phyloP scores from a whole-genome alignment of 1,140 invertebrate genomes.

The Holcopasites calliopsidis region DNA sequence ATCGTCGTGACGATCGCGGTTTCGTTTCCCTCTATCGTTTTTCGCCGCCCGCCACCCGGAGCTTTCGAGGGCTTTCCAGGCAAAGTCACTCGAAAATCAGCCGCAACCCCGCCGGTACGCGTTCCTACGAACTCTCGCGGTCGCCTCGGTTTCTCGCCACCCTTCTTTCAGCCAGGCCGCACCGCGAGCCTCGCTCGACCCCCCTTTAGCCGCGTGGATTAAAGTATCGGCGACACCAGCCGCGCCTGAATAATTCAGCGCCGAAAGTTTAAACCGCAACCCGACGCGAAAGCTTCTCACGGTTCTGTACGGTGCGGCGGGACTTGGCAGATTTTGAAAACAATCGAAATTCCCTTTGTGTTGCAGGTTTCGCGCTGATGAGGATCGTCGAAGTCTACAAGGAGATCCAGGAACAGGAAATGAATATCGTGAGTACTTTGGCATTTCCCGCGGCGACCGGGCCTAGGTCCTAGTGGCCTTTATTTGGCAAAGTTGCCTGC shows the following conservation, averaged over 20 bases:
- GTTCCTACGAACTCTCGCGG: constrained; percentile 20
- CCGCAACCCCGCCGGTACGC: constrained; percentile 39
- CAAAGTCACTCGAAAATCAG: constrained; percentile 51
- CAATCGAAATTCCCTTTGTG: constrained; percentile 59
- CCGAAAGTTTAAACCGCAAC: constrained; percentile 70
- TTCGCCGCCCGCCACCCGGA: background rate
- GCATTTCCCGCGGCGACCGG: no score
- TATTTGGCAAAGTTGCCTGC: no score
- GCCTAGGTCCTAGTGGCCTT: no score
- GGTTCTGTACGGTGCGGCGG: constrained; percentile 19
- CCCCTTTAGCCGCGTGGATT: constrained; percentile 64
- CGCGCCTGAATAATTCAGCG: constrained; percentile 78
- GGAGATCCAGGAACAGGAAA: constrained; percentile 94
- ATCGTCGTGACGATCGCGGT: constrained; percentile 12
- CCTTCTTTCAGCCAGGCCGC: no score
- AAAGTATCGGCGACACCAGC: constrained; percentile 74
- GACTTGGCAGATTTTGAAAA: background rate
- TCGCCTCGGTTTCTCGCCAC: constrained; percentile 8
- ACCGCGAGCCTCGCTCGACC: constrained; percentile 19
- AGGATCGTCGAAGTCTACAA: constrained; percentile 95
- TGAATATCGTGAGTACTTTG: constrained; percentile 92
- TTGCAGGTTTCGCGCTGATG: constrained; percentile 92
- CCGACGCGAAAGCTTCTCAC: constrained; percentile 5
- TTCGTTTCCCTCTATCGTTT: background rate
- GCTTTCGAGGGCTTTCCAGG: constrained; percentile 43